Percentiles rank a stretch among this genome's conserved stretches.
phyloP scores from a whole-genome alignment of 2,797 vertebrate genomes.

The Phoxinus dragarum region DNA sequence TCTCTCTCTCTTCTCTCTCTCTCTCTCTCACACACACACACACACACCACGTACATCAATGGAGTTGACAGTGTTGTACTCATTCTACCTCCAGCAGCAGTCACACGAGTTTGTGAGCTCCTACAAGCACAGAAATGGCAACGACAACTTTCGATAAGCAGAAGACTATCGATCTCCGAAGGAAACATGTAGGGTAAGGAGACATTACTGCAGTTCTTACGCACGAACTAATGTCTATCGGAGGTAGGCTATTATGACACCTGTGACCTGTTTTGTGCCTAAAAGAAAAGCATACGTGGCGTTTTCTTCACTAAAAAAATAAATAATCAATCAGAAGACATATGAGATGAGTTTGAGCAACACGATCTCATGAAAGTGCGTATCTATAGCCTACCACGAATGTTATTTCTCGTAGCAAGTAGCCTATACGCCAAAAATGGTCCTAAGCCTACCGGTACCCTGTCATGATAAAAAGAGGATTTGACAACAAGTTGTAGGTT shows the following conservation, averaged over 20 bases:
- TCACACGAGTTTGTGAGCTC: neutral
- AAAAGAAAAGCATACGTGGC: neutral
- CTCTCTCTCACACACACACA: neutral
- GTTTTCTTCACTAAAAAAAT: neutral
- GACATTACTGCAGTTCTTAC: neutral
- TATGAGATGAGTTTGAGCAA: neutral
- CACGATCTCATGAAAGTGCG: too few species aligned
- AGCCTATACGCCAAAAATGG: too few species aligned
- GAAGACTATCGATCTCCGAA: constrained; percentile 86
- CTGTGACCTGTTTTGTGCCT: neutral
- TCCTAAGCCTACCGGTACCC: too few species aligned
- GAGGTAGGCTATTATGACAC: neutral
- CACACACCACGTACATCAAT: neutral
- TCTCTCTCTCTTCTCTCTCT: neutral
- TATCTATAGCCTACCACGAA: too few species aligned
- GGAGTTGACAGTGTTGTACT: neutral
- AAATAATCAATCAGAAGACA: neutral
- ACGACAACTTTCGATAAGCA: constrained; percentile 81
- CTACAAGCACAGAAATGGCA: constrained; percentile 60
- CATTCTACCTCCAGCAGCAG: neutral
- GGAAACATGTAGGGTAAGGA: constrained; percentile 87
- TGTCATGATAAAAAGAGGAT: neutral
- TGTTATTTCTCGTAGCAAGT: too few species aligned
- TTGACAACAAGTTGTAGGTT: neutral
- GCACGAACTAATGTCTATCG: neutral